phyloP scores from a whole-genome alignment of 2,113 vertebrate genomes.

The Notothenia coriiceps region DNA sequence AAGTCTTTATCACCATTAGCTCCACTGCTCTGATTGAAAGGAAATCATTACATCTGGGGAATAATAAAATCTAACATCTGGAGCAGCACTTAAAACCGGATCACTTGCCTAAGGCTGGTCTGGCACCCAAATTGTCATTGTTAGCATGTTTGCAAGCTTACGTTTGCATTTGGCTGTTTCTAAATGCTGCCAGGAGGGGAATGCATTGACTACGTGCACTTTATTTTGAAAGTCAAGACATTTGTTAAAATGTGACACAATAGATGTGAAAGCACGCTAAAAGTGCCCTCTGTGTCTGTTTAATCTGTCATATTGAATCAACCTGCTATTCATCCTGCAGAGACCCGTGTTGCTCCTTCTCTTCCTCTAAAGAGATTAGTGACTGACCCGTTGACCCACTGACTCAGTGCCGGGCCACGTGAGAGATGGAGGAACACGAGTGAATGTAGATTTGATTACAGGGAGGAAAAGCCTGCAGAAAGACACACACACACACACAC shows the following conservation, averaged over 20 bases:
- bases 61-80: not conserved
- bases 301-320: constrained; percentile 34
- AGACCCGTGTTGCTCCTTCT: constrained; percentile 40
- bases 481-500: not conserved
- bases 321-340: constrained; percentile 39
- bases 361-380: constrained; percentile 60
- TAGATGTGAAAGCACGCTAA: not conserved
- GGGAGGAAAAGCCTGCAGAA: not conserved
- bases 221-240: not conserved
- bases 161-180: not conserved
- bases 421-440: constrained; percentile 5
- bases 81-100: not conserved
- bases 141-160: not conserved
- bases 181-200: not conserved
- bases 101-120: not conserved
- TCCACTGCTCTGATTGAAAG: not conserved
- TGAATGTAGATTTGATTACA: constrained; percentile 58
- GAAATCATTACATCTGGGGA: not conserved
- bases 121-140: not conserved
- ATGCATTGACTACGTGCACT: not conserved
- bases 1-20: not conserved
- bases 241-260: not conserved
- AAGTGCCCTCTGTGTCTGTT: not conserved
- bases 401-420: constrained; percentile 9
- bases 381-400: constrained; percentile 64